Base-by-base conservation (phyloP, 2,797 vertebrate genomes). In the Lycodopsis pacificus region DNA sequence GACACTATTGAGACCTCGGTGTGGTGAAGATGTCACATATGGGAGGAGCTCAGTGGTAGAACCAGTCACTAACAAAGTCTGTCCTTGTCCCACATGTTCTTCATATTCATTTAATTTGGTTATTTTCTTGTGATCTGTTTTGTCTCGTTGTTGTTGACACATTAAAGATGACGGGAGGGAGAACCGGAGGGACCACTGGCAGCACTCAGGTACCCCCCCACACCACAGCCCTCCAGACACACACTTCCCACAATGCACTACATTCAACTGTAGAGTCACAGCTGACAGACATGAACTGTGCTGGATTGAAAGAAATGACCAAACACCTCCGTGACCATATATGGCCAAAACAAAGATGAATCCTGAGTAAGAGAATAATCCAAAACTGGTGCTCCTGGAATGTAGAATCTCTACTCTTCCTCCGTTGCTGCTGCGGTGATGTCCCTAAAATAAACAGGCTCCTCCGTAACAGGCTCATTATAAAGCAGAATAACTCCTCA, bases 151-250 rank as follows among this genome's bases (percentile, higher is more conserved):
- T 89, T 92, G 77, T 89, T 90, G 71, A 82, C 73, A 86, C 83
- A 79, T 93, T 89, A 92, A 88, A 95, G 95, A 95, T 94, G 94
- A 86, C 94, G 59, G 95, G 95, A 95, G 95, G 95, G 91, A 94
- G 95, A 95, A 93, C 94, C 83, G 81, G 94, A 86, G 92, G 94
- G 87, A 95, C 91, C 91, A 93, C 95, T 89, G 94, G 93, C 92
- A 94, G 86, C 92, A 91, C 90, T 94, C 95, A 96, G 95, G 95
- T 96, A 96, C 86, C 72, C 80, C 77, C 42, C 61, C 19, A 30
- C 48, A 14, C 5, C 73, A 66, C 56, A 63, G 85, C 70, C 70
- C 65, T 80, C 20, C 40, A 69, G 19, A 61, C 32, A 53, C 32
- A 49, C 34, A 63, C 49, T 61, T 61, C 57, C 48, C 20, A 66